phyloP scores from a whole-genome alignment of 2,797 vertebrate species.

The Characodon lateralis region DNA sequence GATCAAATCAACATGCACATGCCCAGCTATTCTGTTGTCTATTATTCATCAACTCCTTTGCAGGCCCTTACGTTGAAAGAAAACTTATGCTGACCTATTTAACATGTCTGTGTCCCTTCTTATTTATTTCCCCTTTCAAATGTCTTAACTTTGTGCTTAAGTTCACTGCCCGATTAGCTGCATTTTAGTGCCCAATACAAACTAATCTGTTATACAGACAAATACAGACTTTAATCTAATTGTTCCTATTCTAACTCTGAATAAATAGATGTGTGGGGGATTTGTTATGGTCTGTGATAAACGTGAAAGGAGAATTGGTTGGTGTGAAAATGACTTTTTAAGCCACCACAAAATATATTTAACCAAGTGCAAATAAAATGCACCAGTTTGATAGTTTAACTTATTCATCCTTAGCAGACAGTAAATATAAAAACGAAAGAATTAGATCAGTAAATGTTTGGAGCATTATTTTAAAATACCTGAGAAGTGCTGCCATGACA shows the following conservation, averaged over 20 bases:
- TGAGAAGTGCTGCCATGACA: constrained; percentile 12
- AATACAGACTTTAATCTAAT: neutral
- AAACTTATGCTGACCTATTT: neutral
- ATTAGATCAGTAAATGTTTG: neutral
- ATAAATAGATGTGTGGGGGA: constrained; percentile 73
- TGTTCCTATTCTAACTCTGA: constrained; percentile 10
- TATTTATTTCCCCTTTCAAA: neutral
- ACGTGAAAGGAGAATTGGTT: constrained; percentile 45
- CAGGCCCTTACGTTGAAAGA: neutral
- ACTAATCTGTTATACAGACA: neutral
- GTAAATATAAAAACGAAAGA: constrained; percentile 11
- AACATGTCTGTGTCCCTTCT: neutral
- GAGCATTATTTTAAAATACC: constrained; percentile 23
- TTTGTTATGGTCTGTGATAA: constrained; percentile 73
- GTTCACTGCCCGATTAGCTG: neutral
- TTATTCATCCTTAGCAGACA: constrained; percentile 13
- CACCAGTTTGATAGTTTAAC: constrained; percentile 11
- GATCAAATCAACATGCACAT: constrained; percentile 39
- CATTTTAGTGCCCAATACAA: neutral
- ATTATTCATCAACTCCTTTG: constrained; percentile 1
- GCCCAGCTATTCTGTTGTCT: constrained; percentile 17
- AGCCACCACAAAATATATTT: constrained; percentile 27
- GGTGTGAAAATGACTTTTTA: constrained; percentile 41
- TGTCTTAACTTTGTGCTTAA: neutral
- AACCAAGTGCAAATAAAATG: constrained; percentile 6